Conservation (phyloP, 2,888 invertebrate species). For the Pocota personata region DNA sequence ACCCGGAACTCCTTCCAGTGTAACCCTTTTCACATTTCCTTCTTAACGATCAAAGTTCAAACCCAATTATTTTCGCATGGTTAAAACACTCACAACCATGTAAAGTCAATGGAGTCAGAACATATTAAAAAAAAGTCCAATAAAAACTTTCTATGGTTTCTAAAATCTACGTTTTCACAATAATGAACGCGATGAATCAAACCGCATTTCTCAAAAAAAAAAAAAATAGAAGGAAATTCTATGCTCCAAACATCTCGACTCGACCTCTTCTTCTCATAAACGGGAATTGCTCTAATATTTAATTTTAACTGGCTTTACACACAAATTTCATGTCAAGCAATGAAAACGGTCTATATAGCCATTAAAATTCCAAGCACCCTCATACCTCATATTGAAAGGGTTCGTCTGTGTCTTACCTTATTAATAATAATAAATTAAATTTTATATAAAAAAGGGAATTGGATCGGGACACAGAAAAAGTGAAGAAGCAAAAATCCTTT, state of each 20-base stretch:
- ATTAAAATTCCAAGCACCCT: slow-evolving; percentile 40
- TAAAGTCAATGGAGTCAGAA: background rate
- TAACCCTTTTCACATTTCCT: background rate
- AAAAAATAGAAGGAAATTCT: background rate
- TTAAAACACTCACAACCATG: background rate
- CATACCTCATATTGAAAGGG: slow-evolving; percentile 10
- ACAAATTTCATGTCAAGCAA: slow-evolving; percentile 27
- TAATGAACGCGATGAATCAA: background rate
- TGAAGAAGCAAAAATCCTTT: slow-evolving; percentile 48
- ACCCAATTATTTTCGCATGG: background rate
- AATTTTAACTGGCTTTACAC: slow-evolving; percentile 37
- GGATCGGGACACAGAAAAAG: slow-evolving; percentile 12
- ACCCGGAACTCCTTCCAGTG: background rate
- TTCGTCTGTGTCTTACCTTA: slow-evolving; percentile 31
- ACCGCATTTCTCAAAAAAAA: background rate
- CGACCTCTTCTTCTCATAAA: background rate
- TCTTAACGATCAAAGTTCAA: background rate
- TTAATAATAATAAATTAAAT: slow-evolving; percentile 55
- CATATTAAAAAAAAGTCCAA: background rate
- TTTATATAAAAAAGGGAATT: slow-evolving; percentile 1
- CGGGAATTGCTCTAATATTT: slow-evolving; percentile 1
- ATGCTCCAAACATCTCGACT: background rate
- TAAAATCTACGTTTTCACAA: background rate
- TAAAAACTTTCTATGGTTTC: slow-evolving; percentile 11
- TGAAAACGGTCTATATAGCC: slow-evolving; percentile 32